These are phyloP conservation scores for Mizuhopecten yessoensis DNA, from an alignment of 1,140 invertebrate species.

Conservation along the genomic window DNA sequence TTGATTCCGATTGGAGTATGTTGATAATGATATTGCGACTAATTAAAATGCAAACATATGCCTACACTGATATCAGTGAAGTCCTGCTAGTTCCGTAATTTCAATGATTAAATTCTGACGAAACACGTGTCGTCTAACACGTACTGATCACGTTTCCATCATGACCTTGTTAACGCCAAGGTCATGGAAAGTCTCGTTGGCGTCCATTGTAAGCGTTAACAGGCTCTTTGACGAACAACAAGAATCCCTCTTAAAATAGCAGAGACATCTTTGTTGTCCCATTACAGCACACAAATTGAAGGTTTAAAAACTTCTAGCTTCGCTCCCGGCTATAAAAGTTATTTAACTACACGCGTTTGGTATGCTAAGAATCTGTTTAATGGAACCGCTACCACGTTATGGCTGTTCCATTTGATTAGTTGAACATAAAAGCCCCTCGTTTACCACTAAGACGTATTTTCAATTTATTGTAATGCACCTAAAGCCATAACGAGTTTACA, in stretches of 20 bases:
- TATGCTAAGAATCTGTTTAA: background rate
- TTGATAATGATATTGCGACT: too few species aligned
- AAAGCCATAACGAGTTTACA: background rate
- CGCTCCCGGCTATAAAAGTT: background rate
- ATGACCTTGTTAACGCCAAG: background rate
- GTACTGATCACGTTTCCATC: too few species aligned
- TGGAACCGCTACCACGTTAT: background rate
- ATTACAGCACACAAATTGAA: background rate
- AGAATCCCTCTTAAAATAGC: background rate
- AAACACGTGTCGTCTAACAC: background rate
- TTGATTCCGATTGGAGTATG: too few species aligned
- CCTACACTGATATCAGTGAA: too few species aligned
- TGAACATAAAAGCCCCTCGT: background rate
- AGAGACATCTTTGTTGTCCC: background rate
- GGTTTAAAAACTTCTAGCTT: background rate
- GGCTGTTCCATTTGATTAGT: slow-evolving; percentile 8
- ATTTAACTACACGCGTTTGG: background rate
- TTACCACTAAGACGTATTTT: background rate
- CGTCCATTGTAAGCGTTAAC: background rate
- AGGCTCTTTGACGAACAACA: background rate
- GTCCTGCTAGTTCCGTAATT: too few species aligned
- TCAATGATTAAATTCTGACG: background rate
- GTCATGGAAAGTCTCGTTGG: background rate
- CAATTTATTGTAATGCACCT: background rate
- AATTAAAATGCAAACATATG: too few species aligned